Percentiles rank a stretch among this genome's conserved stretches.
Evolutionary conservation across 1,140 invertebrate genomes (phyloP).

Genomic region (Drosophila simulans): DNA sequence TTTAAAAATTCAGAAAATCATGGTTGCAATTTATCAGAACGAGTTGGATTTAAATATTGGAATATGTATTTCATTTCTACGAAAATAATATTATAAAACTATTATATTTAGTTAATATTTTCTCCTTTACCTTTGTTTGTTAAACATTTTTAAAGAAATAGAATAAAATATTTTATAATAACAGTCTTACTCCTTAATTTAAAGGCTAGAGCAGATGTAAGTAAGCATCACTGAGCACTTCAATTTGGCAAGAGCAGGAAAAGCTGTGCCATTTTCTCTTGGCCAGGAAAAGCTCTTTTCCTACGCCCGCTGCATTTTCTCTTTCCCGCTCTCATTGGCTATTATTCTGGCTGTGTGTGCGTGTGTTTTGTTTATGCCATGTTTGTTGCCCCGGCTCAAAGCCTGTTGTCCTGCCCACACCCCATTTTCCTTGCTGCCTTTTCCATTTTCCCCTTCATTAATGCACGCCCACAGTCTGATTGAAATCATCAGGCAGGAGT

Average conservation of each 20-base stretch:
- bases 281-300: conserved; percentile 17
- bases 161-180: not conserved
- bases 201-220: not conserved
- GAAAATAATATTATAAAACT: too few relatives aligned
- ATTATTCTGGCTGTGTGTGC: conserved; percentile 4
- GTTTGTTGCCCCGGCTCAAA: conserved; percentile 56
- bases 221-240: conserved; percentile 23
- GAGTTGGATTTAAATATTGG: not conserved
- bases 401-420: conserved; percentile 22
- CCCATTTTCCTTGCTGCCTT: conserved; percentile 3
- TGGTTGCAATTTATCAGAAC: not conserved
- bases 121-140: too few relatives aligned
- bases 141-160: too few relatives aligned
- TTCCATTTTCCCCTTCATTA: conserved; percentile 32
- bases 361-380: conserved; percentile 53
- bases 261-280: conserved; percentile 32
- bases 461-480: conserved; percentile 54
- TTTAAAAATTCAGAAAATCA: not conserved
- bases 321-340: conserved; percentile 25
- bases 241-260: conserved; percentile 7
- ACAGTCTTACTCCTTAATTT: not conserved
- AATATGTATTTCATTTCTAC: too few relatives aligned
- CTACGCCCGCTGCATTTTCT: not conserved
- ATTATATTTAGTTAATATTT: too few relatives aligned
- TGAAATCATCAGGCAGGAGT: conserved; percentile 48